Evolutionary conservation across 2,797 vertebrate species (phyloP).

Genomic region (Percopsis omiscomaycus): DNA sequence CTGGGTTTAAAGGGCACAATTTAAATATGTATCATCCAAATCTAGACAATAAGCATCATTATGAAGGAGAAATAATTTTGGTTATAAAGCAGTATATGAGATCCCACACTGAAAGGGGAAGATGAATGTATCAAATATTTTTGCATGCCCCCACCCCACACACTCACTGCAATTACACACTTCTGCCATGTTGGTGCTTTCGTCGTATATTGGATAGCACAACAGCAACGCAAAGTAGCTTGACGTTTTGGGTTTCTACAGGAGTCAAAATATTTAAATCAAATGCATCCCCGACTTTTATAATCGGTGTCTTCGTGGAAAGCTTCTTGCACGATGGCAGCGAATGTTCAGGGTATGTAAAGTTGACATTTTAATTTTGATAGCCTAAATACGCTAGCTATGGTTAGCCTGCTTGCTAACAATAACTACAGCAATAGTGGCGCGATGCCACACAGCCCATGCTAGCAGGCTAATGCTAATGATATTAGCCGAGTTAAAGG

Average conservation of each 20-base stretch:
- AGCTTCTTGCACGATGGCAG: constrained; percentile 70
- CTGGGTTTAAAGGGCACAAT: too few species aligned
- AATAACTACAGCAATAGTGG: neutral
- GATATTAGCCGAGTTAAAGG: too few species aligned
- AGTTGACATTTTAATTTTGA: constrained; percentile 17
- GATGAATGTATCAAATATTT: too few species aligned
- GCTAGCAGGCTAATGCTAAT: neutral
- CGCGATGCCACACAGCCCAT: constrained; percentile 23
- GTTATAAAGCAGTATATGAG: too few species aligned
- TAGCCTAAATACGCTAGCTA: constrained; percentile 11
- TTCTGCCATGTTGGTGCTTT: constrained; percentile 68
- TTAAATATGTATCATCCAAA: too few species aligned
- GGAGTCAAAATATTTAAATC: constrained; percentile 26
- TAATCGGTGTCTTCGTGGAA: constrained; percentile 49
- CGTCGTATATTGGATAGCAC: constrained; percentile 19
- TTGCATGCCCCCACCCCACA: too few species aligned
- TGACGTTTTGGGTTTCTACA: neutral
- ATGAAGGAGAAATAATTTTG: too few species aligned
- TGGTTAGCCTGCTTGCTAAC: neutral
- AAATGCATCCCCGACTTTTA: constrained; percentile 52
- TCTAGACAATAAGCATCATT: too few species aligned
- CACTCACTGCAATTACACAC: neutral
- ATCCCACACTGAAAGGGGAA: too few species aligned
- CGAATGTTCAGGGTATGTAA: constrained; percentile 71
- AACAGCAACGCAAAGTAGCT: constrained; percentile 22